Conservation (phyloP, 1,140 invertebrate genomes). For the Drosophila lowei region DNA sequence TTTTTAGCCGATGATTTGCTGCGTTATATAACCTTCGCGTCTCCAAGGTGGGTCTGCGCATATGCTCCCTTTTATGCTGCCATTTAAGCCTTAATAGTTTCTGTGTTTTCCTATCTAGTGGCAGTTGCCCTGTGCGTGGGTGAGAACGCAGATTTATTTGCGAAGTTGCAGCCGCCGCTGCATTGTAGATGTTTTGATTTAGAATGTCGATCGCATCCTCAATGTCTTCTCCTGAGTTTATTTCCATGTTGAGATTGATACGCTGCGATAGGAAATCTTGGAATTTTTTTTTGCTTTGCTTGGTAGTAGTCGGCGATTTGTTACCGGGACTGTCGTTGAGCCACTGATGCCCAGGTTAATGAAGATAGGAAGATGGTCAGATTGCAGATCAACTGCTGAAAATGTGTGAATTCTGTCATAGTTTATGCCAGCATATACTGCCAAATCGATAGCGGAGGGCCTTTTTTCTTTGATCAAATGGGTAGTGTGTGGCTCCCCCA, state of each 20-base stretch:
- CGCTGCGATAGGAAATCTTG: not conserved
- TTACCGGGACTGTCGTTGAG: fast-evolving
- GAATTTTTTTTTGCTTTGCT: not conserved
- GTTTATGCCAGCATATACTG: not conserved
- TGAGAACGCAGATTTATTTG: no score
- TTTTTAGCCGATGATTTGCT: not conserved
- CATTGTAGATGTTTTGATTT: not conserved
- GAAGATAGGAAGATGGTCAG: not conserved
- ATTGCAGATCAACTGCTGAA: conserved; percentile 1
- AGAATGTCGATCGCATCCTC: conserved; percentile 1
- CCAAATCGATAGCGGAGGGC: conserved; percentile 23
- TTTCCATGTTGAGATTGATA: not conserved
- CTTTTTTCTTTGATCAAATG: not conserved
- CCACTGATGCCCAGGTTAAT: not conserved
- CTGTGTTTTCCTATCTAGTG: not conserved
- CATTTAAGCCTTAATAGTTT: not conserved
- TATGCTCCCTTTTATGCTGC: no score
- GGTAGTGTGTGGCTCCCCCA: conserved; percentile 16
- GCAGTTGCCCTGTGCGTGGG: no score
- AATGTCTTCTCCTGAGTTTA: not conserved
- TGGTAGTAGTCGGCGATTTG: not conserved
- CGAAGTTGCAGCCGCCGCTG: not conserved
- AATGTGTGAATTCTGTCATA: not conserved
- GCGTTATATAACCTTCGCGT: no score
- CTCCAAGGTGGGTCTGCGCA: no score